Evolutionary conservation across 2,888 invertebrate species (phyloP), one percentile per base, ranked within the genome.

Genomic region (Synanthedon andrenaeformis): DNA sequence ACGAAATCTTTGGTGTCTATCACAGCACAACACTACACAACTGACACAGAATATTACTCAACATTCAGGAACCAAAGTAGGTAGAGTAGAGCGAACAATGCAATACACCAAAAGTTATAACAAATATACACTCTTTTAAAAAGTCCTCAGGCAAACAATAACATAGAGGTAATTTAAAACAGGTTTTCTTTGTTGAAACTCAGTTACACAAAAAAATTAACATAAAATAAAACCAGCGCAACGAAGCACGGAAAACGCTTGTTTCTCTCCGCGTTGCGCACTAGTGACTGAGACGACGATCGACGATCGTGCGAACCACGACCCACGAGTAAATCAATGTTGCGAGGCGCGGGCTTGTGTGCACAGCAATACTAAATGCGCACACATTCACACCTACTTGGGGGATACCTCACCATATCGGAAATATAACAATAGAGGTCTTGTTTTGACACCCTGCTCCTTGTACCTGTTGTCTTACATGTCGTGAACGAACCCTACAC

Each of bases 11-110:
- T 74, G 62, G 77, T 79, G 77, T 82, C 79, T 82, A 83, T 78
- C 82, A 81, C 82, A 82, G 82, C 76, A 82, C 84, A 80, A 79
- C 80, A 69, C 82, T 84, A 84, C 81, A 74, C 74, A 79, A 82
- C 81, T 81, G 79, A 74, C 85, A 84, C 82, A 81, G 79, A 81
- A 81, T 83, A 80, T 85, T 84, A 82, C 84, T 70, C 80, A 85
- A 86, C 82, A 74, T 76, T 72, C 84, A 74, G 77, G 80, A 82
- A 79, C 77, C 74, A 62, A 79, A 76, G 71, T 74, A 67, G 70
- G 69, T 74, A 76, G 72, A 77, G 74, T 73, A 66, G 65, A 64
- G 69, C 35, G 35, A 72, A 58, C 70, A 65, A 66, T 63, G 62
- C 70, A 70, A 68, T 71, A 69, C 76, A 72, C 71, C 72, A 52